A percentile compares a stretch with the other conserved stretches of the same genome.
Evolutionary conservation across 2,797 vertebrate species (phyloP).

Genomic region (Sebastes steindachneri): DNA sequence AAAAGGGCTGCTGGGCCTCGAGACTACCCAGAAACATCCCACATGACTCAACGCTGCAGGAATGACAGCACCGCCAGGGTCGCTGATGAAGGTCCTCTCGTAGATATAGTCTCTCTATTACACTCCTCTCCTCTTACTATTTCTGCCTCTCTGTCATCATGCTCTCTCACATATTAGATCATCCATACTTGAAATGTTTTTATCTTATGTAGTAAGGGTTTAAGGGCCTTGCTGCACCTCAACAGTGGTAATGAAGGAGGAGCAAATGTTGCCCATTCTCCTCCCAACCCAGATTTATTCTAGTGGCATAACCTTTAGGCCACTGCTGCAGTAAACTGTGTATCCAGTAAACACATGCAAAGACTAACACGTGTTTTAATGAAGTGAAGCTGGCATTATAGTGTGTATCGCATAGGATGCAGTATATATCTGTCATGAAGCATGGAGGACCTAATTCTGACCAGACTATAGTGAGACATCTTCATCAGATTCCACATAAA

Average conservation of each 20-base stretch:
- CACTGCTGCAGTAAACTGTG: background rate
- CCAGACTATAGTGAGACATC: background rate
- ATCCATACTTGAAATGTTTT: constrained; percentile 3
- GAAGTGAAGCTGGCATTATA: background rate
- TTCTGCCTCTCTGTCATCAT: constrained; percentile 22
- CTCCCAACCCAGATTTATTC: background rate
- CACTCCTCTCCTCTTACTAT: constrained; percentile 17
- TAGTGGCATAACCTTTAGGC: background rate
- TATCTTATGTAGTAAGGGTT: background rate
- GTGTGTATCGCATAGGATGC: background rate
- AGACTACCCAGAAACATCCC: constrained; percentile 92
- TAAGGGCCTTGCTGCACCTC: background rate
- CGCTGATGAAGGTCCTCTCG: constrained; percentile 70
- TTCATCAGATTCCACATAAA: background rate
- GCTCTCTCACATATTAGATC: constrained; percentile 18
- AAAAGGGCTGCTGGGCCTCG: constrained; percentile 93
- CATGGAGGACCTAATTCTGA: background rate
- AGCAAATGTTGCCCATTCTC: background rate
- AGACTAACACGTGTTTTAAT: background rate
- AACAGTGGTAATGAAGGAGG: background rate
- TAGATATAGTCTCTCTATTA: constrained; percentile 51
- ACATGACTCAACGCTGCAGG: constrained; percentile 96
- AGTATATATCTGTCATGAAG: background rate
- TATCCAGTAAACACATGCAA: background rate
- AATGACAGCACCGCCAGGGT: constrained; percentile 96